Base-by-base conservation (phyloP, 2,888 invertebrate species). In the Rhopalosiphum nymphaeae region DNA sequence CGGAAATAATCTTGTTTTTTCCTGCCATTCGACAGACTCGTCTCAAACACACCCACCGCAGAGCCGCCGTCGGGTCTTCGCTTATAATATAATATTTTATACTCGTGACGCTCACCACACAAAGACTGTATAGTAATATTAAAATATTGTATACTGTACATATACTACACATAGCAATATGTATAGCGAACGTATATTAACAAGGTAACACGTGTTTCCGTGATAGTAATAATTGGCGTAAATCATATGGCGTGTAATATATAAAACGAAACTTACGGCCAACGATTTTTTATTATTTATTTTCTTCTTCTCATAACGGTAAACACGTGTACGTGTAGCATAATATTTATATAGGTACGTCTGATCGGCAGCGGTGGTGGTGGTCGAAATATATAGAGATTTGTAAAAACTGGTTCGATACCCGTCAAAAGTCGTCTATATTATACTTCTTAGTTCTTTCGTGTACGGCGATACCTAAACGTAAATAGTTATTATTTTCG, bases 1-100 rank as follows among this genome's bases (percentile, higher is more conserved):
- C 86, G 86, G 86, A 86, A 86, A 86, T 86, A 86, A 86, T 86
- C 44, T 46, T 46, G 85, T 85, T 85, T 85, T 44, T 49, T 86
- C 46, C 46, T 16, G 13, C 29, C 86, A 21, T 78, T 78, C 78
- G 78, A 78, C 78, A 9, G 78, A 36, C 78, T 78, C 78, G 21
- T 78, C 78, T 36, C 78, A 9, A 36, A 36, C 78, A 36, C 78
- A 78, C 78, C 78, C 21, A 78, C 78, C 36, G 36, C n/a, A n/a
- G 29, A 61, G 4, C 61, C 11, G 1, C n/a, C 78, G n/a, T 13
- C 67, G n/a, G 16, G 1, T n/a, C 11, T 1, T 16, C 78, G 36
- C 36, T 36, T 9, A 36, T 36, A 78, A 78, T 78, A 78, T 21
- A 78, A 78, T 78, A 36, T 78, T 36, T 36, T 36, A 78, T 78